A percentile compares a stretch with the other conserved stretches of the same genome.
Evolutionary conservation across 2,797 vertebrate species (phyloP).

Genomic region (Varecia variegata): DNA sequence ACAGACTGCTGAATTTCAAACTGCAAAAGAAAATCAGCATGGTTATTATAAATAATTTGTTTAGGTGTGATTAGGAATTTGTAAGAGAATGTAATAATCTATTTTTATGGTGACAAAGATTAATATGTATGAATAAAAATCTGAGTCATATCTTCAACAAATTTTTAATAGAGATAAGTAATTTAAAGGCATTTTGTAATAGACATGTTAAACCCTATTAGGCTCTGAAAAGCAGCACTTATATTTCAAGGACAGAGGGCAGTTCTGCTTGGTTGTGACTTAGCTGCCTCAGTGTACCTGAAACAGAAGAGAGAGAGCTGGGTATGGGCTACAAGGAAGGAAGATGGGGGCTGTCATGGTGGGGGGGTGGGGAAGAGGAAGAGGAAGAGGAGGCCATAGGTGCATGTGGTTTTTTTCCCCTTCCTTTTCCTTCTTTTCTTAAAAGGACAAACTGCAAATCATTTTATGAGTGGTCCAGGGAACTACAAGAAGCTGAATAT

Average conservation of each 20-base stretch:
- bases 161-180: background rate
- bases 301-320: background rate
- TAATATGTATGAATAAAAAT: constrained; percentile 25
- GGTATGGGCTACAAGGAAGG: background rate
- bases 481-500: background rate
- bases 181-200: constrained; percentile 12
- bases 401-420: background rate
- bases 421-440: background rate
- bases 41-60: background rate
- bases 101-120: background rate
- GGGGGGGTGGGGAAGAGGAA: no score
- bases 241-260: background rate
- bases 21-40: constrained; percentile 43
- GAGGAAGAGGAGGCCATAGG: background rate
- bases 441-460: constrained; percentile 41
- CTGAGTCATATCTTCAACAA: background rate
- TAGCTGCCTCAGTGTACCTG: background rate
- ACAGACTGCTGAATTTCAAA: constrained; percentile 33
- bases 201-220: background rate
- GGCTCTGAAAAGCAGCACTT: background rate
- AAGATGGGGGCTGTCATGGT: background rate
- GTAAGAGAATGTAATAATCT: background rate
- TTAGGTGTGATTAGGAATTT: constrained; percentile 34
- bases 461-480: background rate
- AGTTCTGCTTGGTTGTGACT: background rate